Conservation (phyloP, 2,797 vertebrate species). For the Sternarchorhynchus goeldii region DNA sequence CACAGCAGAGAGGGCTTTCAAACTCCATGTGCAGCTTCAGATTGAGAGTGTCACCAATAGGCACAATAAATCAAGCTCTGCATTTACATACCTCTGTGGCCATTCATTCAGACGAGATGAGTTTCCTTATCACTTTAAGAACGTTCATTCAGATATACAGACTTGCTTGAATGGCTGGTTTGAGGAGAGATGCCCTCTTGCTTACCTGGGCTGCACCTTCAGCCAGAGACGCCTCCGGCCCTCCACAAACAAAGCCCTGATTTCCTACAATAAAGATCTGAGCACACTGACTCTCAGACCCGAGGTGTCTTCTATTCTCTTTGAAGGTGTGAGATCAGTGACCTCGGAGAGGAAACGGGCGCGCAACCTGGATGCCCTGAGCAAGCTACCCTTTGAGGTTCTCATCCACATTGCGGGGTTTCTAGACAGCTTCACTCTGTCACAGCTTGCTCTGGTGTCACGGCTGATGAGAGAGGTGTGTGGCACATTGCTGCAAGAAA, state of each 20-base stretch:
- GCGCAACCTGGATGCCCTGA: conserved; percentile 75
- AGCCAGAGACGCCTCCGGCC: conserved; percentile 85
- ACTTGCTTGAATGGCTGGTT: conserved; percentile 88
- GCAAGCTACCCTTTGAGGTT: conserved; percentile 85
- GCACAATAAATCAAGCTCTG: conserved; percentile 91
- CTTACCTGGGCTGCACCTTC: conserved; percentile 93
- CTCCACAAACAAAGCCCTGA: conserved; percentile 76
- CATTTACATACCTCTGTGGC: conserved; percentile 89
- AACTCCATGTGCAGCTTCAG: conserved; percentile 87
- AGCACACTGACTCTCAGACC: conserved; percentile 80
- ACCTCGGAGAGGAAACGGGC: conserved; percentile 51
- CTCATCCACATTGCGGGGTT: conserved; percentile 87
- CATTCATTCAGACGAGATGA: conserved; percentile 89
- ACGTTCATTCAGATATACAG: conserved; percentile 91
- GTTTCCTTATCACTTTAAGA: conserved; percentile 88
- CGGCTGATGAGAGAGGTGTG: conserved; percentile 90
- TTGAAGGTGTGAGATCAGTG: conserved; percentile 61
- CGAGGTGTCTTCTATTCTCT: conserved; percentile 71
- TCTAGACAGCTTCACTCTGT: conserved; percentile 92
- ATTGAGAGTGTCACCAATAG: conserved; percentile 86
- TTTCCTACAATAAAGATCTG: conserved; percentile 77
- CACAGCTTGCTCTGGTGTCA: conserved; percentile 91
- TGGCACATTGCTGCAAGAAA: conserved; percentile 85
- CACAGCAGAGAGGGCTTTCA: conserved; percentile 61
- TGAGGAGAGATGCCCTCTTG: conserved; percentile 88